Conservation (phyloP, 2,797 vertebrate species). For the Gallinago nigripennis region DNA sequence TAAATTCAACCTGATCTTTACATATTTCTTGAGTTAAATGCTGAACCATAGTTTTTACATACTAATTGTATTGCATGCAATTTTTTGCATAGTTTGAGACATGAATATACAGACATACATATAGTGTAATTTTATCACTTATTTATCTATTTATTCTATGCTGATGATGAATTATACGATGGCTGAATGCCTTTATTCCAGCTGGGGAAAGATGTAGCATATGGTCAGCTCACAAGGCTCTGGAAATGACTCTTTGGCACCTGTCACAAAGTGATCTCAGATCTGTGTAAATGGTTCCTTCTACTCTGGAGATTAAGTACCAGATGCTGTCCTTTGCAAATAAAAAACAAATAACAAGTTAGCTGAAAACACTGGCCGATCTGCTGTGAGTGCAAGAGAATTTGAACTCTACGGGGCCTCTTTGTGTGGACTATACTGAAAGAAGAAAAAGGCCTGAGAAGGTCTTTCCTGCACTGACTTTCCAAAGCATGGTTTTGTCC, state of each 20-base stretch:
- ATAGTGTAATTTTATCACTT: neutral
- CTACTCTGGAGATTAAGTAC: slow-evolving; percentile 64
- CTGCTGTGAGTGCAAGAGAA: neutral
- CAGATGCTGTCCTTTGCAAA: slow-evolving; percentile 67
- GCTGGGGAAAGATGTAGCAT: slow-evolving; percentile 63
- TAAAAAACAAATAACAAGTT: slow-evolving; percentile 32
- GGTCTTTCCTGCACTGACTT: neutral
- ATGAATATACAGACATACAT: neutral
- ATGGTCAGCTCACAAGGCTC: slow-evolving; percentile 63
- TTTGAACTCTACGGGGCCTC: neutral
- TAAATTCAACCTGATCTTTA: neutral
- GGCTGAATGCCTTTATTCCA: slow-evolving; percentile 51
- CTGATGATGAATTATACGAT: neutral
- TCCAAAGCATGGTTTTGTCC: neutral
- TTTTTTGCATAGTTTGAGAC: neutral
- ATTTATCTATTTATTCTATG: slow-evolving; percentile 20
- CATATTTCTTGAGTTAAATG: neutral
- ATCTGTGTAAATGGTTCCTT: slow-evolving; percentile 65
- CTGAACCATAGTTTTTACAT: neutral
- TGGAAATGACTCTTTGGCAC: slow-evolving; percentile 65
- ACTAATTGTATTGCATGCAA: neutral
- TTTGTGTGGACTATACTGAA: neutral
- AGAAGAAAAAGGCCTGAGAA: neutral
- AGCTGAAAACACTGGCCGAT: neutral
- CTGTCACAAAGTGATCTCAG: slow-evolving; percentile 66